Conservation (phyloP, 2,888 invertebrate species). For the Ophion obscuratus region DNA sequence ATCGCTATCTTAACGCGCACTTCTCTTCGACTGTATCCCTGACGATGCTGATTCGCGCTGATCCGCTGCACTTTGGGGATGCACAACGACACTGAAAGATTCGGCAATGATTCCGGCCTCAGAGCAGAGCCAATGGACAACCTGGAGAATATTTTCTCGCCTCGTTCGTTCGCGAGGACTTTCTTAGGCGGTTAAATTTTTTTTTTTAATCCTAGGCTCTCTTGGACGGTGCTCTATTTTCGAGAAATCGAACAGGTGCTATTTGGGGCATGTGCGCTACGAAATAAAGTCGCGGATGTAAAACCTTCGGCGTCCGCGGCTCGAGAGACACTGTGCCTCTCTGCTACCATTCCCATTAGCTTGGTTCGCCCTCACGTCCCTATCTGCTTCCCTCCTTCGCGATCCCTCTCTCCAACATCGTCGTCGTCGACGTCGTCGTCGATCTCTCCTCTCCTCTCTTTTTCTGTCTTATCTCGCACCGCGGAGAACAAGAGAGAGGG, state of each 20-base stretch:
- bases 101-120: background rate
- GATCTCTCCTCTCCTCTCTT: conserved; percentile 61
- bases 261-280: conserved; percentile 3
- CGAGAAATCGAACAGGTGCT: background rate
- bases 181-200: background rate
- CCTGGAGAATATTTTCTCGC: background rate
- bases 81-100: conserved; percentile 30
- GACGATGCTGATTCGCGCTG: background rate
- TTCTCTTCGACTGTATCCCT: background rate
- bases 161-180: background rate
- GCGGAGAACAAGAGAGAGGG: conserved; percentile 19
- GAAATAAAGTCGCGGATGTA: conserved; percentile 62
- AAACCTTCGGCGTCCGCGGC: conserved; percentile 79
- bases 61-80: conserved; percentile 29
- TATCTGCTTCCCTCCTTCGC: conserved; percentile 69
- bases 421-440: conserved; percentile 62
- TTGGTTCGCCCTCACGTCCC: conserved; percentile 76
- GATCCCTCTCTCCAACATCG: conserved; percentile 72
- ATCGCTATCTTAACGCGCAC: background rate
- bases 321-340: conserved; percentile 81
- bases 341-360: conserved; percentile 82
- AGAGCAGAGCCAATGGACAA: background rate
- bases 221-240: background rate
- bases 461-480: conserved; percentile 30
- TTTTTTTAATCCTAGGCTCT: conserved; percentile 26